Evolutionary conservation across 2,888 invertebrate genomes (phyloP).

Genomic region (Barypeithes pellucidus): DNA sequence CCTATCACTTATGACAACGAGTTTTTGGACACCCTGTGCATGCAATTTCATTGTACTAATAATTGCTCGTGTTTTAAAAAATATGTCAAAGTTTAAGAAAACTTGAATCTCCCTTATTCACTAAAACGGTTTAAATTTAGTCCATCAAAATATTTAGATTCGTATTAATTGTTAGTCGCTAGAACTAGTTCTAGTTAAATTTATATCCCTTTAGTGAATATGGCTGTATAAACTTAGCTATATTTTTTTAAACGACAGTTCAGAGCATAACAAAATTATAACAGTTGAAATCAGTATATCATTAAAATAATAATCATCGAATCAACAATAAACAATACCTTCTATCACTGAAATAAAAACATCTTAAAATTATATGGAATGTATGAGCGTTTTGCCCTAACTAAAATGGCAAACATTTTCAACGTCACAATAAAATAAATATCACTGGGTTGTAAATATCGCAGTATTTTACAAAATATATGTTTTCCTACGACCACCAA

Average conservation of each 20-base stretch:
- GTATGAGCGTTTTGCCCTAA: slow-evolving; percentile 24
- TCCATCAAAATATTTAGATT: too few relatives aligned
- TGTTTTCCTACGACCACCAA: too few relatives aligned
- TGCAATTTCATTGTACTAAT: too few relatives aligned
- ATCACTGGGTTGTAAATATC: slow-evolving; percentile 21
- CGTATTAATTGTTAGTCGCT: too few relatives aligned
- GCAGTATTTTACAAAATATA: neutral
- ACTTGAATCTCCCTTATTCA: too few relatives aligned
- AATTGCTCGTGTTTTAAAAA: too few relatives aligned
- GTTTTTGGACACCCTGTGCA: too few relatives aligned
- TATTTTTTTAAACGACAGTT: neutral
- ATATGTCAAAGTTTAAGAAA: too few relatives aligned
- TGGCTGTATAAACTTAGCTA: neutral
- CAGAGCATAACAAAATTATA: slow-evolving; percentile 11
- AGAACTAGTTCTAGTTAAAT: too few relatives aligned
- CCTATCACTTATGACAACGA: too few relatives aligned
- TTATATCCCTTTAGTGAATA: too few relatives aligned
- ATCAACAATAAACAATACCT: slow-evolving; percentile 7
- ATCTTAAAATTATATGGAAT: slow-evolving; percentile 20
- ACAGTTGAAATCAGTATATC: slow-evolving; percentile 12
- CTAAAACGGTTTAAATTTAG: too few relatives aligned
- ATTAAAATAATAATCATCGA: slow-evolving; percentile 1
- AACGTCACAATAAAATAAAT: slow-evolving; percentile 12
- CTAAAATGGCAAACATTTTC: neutral
- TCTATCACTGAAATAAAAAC: slow-evolving; percentile 9